phyloP scores from a whole-genome alignment of 2,113 vertebrate species.

The Cephalopterus ornatus region DNA sequence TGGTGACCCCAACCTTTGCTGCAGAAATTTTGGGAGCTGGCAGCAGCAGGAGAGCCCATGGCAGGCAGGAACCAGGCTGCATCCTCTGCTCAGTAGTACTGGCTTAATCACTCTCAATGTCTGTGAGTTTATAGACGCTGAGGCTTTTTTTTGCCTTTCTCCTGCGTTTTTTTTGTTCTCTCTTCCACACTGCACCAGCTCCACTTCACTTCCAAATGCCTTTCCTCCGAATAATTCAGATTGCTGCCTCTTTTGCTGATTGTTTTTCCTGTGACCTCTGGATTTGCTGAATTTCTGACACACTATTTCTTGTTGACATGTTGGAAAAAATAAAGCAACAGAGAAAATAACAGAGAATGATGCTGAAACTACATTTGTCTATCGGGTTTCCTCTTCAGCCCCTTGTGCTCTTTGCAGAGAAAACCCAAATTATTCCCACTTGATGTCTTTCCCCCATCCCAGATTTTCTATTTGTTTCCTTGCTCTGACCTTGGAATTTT shows the following conservation, averaged over 20 bases:
- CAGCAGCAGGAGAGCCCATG: background rate
- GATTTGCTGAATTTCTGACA: background rate
- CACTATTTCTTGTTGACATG: background rate
- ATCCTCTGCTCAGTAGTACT: background rate
- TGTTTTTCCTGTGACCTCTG: background rate
- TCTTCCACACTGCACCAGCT: background rate
- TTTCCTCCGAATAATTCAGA: slow-evolving; percentile 17
- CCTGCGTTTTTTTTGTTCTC: background rate
- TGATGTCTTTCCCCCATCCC: background rate
- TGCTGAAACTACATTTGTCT: background rate
- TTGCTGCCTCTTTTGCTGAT: background rate
- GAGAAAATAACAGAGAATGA: background rate
- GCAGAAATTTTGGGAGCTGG: background rate
- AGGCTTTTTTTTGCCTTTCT: background rate
- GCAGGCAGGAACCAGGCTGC: background rate
- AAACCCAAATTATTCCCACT: background rate
- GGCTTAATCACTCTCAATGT: background rate
- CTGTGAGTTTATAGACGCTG: background rate
- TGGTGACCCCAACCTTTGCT: background rate
- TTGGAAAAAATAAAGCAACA: background rate
- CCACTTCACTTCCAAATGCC: background rate
- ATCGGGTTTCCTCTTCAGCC: background rate
- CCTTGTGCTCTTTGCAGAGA: background rate
- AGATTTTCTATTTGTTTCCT: background rate
- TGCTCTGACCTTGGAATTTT: background rate